Evolutionary conservation across 2,797 vertebrate genomes (phyloP).

Genomic region (Galagoides demidoff): DNA sequence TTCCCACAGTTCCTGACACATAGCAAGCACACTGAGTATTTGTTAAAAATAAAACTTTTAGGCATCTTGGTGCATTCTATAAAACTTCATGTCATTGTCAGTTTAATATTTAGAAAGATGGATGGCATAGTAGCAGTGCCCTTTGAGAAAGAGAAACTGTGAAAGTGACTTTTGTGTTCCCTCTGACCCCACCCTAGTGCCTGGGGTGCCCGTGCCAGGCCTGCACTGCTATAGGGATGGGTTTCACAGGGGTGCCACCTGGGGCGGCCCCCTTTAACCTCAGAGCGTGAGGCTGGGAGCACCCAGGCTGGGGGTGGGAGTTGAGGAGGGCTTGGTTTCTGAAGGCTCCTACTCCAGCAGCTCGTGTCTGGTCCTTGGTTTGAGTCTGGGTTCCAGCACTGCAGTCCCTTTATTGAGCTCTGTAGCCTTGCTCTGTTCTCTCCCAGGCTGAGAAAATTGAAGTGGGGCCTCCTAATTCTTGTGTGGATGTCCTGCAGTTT

Average conservation of each 20-base stretch:
- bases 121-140: neutral
- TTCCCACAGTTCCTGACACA: neutral
- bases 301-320: too few relatives aligned
- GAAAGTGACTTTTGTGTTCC: neutral
- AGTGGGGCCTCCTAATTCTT: neutral
- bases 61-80: neutral
- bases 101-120: neutral
- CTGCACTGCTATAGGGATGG: too few relatives aligned
- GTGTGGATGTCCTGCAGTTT: neutral
- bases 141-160: neutral
- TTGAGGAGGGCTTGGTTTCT: neutral
- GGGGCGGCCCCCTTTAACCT: rapidly evolving
- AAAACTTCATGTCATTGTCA: neutral
- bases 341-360: neutral
- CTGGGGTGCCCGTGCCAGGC: neutral
- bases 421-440: neutral
- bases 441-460: neutral
- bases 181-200: too few relatives aligned
- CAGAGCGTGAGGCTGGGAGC: neutral
- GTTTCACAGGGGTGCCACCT: neutral
- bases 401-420: neutral
- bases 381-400: neutral
- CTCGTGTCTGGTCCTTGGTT: neutral
- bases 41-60: neutral
- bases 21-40: neutral